Evolutionary conservation across 2,888 invertebrate genomes (phyloP), one percentile per base, ranked within the genome.

Genomic region (Dendrolimus pini): DNA sequence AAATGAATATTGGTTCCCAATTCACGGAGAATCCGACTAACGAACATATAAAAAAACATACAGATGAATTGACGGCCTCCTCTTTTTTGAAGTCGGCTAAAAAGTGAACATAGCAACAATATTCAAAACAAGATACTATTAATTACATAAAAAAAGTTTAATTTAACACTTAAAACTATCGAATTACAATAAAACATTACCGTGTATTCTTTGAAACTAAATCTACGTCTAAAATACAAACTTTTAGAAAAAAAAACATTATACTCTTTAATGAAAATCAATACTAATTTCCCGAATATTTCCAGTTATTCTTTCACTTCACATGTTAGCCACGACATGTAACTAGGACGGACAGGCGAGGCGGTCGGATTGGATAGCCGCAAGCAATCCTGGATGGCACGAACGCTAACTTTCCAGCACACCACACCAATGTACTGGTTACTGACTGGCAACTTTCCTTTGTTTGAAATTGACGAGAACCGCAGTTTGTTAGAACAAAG

Each of bases 221-320:
- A 18, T 18, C 18, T 18, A 3, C 18, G 3, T 2, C 18, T 18
- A 18, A 18, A 18, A 18, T 18, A 0, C 2, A 18, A 18, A 6
- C 30, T 6, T 30, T 3, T 30, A 30, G 30, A 30, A 30, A 30
- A 6, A 3, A 75, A 71, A 67, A 57, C 57, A 52, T 52, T 58
- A 64, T 61, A 1, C 12, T 53, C 13, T 13, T 9, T 53, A 53
- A n/a, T 53, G 53, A 13, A 53, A 53, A 12, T 13, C 13, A 30
- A n/a, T 6, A 30, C 6, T 30, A 3, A 30, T 30, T 30, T 30
- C 30, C 30, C 30, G 6, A 47, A 47, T 2, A 47, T 47, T 47
- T 47, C 47, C 47, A 47, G 47, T 47, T 47, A 47, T 47, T 47
- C 12, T 47, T 12, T 47, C 47, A 47, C 47, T 47, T 47, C 47